Percentiles rank a stretch among this genome's conserved stretches.
Evolutionary conservation across 2,888 invertebrate species (phyloP).

Genomic region (Cepaea hortensis): DNA sequence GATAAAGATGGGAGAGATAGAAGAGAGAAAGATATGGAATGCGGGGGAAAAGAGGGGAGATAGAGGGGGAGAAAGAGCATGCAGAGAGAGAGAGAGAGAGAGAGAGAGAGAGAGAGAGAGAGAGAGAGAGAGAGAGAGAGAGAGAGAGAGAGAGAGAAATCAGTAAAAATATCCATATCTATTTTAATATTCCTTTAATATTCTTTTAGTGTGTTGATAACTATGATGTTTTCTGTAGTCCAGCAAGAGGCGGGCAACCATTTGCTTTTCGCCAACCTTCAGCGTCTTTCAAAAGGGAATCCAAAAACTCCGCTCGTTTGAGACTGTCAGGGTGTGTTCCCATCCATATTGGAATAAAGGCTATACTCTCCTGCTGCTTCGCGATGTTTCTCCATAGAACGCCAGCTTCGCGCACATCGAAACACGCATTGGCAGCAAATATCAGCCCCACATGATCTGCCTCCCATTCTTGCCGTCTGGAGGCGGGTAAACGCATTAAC

Average conservation of each 20-base stretch:
- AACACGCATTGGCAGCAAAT: conserved; percentile 80
- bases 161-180: no score
- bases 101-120: no score
- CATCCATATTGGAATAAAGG: conserved; percentile 76
- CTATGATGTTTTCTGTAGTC: no score
- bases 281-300: conserved; percentile 75
- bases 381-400: conserved; percentile 80
- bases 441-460: conserved; percentile 81
- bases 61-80: no score
- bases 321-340: conserved; percentile 80
- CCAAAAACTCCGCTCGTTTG: conserved; percentile 76
- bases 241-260: conserved; percentile 65
- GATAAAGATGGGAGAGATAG: no score
- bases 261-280: conserved; percentile 58
- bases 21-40: no score
- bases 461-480: conserved; percentile 79
- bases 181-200: no score
- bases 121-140: no score
- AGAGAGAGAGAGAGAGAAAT: no score
- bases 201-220: conserved; percentile 41
- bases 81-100: no score
- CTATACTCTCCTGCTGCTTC: conserved; percentile 58
- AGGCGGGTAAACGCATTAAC: conserved; percentile 79
- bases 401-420: conserved; percentile 80
- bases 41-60: no score